Conservation (phyloP, 2,888 invertebrate species). For the Netelia virgata region DNA sequence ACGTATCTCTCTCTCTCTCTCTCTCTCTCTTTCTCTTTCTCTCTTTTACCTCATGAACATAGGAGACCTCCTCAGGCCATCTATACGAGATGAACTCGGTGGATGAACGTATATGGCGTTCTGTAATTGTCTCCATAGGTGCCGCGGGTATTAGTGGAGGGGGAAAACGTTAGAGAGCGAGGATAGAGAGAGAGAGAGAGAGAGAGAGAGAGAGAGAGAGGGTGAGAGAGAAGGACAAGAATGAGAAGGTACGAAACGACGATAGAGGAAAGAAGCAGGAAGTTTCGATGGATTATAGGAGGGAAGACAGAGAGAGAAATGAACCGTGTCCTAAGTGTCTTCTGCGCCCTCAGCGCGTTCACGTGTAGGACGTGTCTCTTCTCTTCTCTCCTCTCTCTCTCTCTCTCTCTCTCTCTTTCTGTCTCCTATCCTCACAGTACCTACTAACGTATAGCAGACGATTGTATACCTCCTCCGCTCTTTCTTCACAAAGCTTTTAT, state of each 20-base stretch:
- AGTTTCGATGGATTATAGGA: slow-evolving; percentile 51
- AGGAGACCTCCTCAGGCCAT: slow-evolving; percentile 62
- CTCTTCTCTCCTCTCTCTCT: slow-evolving; percentile 26
- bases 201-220: slow-evolving; percentile 21
- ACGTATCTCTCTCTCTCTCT: slow-evolving; percentile 54
- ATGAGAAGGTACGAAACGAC: slow-evolving; percentile 34
- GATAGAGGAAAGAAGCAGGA: slow-evolving; percentile 62
- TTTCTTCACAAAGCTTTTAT: slow-evolving; percentile 52
- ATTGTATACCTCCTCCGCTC: slow-evolving; percentile 49
- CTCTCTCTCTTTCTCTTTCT: slow-evolving; percentile 53
- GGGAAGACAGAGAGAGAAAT: slow-evolving; percentile 21
- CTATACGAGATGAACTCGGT: slow-evolving; percentile 77
- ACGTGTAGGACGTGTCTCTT: slow-evolving; percentile 57
- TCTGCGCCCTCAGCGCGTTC: slow-evolving; percentile 49
- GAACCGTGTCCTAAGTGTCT: slow-evolving; percentile 45
- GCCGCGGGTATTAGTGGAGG: slow-evolving; percentile 75
- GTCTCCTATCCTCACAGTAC: slow-evolving; percentile 34
- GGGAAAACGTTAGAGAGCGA: slow-evolving; percentile 38
- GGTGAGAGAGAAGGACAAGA: slow-evolving; percentile 28
- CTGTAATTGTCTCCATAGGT: slow-evolving; percentile 82
- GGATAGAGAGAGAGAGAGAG: slow-evolving; percentile 8
- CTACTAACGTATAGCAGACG: slow-evolving; percentile 23
- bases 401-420: slow-evolving; percentile 10
- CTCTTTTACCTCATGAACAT: slow-evolving; percentile 43
- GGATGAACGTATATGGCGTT: slow-evolving; percentile 82